phyloP scores from a whole-genome alignment of 30 jellyfish, hydroid and myxozoan genomes.

The Chironex yamaguchii region DNA sequence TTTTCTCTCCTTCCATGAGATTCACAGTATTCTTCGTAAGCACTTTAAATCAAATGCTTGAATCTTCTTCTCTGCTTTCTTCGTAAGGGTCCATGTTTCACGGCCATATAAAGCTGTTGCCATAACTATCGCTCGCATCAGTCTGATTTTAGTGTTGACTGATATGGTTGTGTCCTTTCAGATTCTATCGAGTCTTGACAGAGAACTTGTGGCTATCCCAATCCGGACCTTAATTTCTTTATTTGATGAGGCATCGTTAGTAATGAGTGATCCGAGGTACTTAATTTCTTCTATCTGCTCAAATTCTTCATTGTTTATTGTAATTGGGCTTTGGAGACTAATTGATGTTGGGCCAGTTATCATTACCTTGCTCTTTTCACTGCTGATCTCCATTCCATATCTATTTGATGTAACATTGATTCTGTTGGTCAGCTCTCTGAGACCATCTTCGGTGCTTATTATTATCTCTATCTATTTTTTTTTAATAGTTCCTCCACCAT shows the following conservation, averaged over 20 bases:
- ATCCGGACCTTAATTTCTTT: neutral
- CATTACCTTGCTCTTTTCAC: neutral
- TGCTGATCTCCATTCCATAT: slow-evolving; percentile 8
- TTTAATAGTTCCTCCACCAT: neutral
- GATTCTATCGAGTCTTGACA: neutral
- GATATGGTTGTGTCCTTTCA: neutral
- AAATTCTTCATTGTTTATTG: neutral
- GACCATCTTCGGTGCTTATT: neutral
- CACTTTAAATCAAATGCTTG: too few species aligned
- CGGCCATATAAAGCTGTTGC: neutral
- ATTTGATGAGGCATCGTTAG: neutral
- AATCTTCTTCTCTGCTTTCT: too few species aligned
- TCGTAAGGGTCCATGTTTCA: slow-evolving; percentile 2
- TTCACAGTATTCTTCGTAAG: too few species aligned
- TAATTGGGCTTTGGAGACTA: neutral
- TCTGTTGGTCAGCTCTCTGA: slow-evolving; percentile 14
- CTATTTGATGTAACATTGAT: neutral
- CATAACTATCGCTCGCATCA: slow-evolving; percentile 5
- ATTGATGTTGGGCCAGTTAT: neutral
- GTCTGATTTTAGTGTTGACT: neutral
- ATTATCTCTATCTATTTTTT: neutral
- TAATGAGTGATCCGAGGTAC: neutral
- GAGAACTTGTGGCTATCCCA: neutral
- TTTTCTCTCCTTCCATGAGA: too few species aligned
- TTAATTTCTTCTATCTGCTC: neutral